Conservation (phyloP, 1,140 invertebrate species). For the Penaeus vannamei region DNA sequence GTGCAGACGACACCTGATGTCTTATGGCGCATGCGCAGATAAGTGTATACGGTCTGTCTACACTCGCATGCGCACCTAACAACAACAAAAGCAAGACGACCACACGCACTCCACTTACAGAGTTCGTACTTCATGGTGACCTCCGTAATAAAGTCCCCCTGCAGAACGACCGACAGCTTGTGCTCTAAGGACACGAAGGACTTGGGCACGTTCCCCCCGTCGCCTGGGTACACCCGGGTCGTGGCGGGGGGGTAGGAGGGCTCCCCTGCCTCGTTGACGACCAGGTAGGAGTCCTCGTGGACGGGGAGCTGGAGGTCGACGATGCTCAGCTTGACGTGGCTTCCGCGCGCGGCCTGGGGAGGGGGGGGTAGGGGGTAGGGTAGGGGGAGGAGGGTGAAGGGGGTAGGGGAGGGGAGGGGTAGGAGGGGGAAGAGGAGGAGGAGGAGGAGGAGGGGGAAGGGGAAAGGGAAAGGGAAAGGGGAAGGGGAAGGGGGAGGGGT, state of each 20-base stretch:
- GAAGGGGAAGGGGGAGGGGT: too few species aligned
- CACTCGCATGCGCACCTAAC: background rate
- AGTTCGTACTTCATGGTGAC: constrained; percentile 24
- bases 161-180: background rate
- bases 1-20: background rate
- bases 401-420: too few species aligned
- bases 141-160: background rate
- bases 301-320: constrained; percentile 1
- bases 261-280: constrained; percentile 48
- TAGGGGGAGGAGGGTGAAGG: too few species aligned
- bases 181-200: constrained; percentile 36
- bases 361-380: background rate
- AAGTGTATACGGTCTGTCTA: too few species aligned
- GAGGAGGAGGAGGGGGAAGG: too few species aligned
- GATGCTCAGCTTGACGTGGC: constrained; percentile 45
- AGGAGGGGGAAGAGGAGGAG: too few species aligned
- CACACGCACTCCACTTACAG: constrained; percentile 9
- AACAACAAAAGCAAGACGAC: background rate
- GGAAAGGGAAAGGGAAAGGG: too few species aligned
- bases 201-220: background rate
- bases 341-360: constrained; percentile 38
- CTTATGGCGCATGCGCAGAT: too few species aligned
- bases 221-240: constrained; percentile 18
- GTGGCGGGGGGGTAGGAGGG: constrained; percentile 3
- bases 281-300: constrained; percentile 47